A percentile compares a stretch with the other conserved stretches of the same genome.
Evolutionary conservation across 2,797 vertebrate genomes (phyloP).

Genomic region (Enteromius fasciolatus): DNA sequence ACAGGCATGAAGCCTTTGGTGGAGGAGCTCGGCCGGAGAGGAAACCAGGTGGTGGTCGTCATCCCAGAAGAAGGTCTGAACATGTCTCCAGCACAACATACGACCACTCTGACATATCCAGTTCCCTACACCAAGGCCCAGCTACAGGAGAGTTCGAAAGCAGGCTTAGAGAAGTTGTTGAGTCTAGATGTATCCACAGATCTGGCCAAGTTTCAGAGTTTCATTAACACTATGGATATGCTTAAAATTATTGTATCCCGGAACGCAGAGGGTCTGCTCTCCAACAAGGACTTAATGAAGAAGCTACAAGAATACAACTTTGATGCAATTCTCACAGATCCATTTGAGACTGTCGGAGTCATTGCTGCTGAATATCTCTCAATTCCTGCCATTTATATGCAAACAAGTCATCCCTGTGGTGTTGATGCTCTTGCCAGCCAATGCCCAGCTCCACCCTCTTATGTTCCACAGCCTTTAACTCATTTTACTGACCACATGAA

Average conservation of each 20-base stretch:
- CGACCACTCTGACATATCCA: constrained; percentile 64
- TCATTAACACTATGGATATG: not conserved
- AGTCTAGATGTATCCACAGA: constrained; percentile 30
- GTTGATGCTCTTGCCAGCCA: constrained; percentile 53
- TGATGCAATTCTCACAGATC: constrained; percentile 69
- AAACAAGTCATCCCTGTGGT: constrained; percentile 61
- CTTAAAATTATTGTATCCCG: constrained; percentile 7
- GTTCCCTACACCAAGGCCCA: constrained; percentile 53
- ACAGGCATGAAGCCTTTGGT: constrained; percentile 68
- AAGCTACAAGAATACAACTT: constrained; percentile 53
- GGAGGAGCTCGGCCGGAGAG: constrained; percentile 63
- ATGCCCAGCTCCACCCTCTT: constrained; percentile 71
- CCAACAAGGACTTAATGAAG: constrained; percentile 60
- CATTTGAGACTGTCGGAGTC: constrained; percentile 62
- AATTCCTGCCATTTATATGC: constrained; percentile 64
- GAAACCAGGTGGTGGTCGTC: constrained; percentile 70
- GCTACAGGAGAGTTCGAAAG: fast-evolving
- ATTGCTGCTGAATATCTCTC: constrained; percentile 69
- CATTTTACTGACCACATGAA: constrained; percentile 64
- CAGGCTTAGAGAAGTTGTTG: not conserved
- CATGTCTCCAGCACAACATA: constrained; percentile 62
- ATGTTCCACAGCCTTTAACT: constrained; percentile 65
- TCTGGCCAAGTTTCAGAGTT: not conserved
- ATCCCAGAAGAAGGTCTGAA: constrained; percentile 54
- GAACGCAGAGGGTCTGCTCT: constrained; percentile 55